Evolutionary conservation across 2,797 vertebrate genomes (phyloP).

Genomic region (Orientallactaga sibirica): DNA sequence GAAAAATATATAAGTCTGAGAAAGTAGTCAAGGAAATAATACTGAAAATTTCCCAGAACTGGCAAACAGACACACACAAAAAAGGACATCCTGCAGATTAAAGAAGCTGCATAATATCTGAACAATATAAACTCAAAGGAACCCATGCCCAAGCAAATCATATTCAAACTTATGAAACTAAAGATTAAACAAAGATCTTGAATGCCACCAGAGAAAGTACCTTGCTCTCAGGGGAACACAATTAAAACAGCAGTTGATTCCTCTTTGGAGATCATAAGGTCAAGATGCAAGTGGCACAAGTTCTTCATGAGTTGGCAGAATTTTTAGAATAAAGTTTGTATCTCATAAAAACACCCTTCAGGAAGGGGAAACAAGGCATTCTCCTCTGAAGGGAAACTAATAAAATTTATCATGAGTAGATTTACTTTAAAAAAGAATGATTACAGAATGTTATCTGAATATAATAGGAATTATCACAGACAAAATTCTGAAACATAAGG

Average conservation of each 20-base stretch:
- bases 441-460: background rate
- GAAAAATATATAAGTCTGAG: too few relatives aligned
- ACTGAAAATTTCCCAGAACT: too few relatives aligned
- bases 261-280: background rate
- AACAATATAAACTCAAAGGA: background rate
- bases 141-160: background rate
- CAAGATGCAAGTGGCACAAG: background rate
- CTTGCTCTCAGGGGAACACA: background rate
- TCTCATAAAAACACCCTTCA: background rate
- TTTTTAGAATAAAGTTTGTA: background rate
- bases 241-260: background rate
- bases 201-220: background rate
- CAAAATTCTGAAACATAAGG: background rate
- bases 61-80: background rate
- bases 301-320: background rate
- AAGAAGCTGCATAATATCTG: background rate
- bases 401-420: background rate
- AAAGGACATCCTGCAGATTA: background rate
- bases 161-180: background rate
- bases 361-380: background rate
- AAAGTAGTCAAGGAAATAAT: too few relatives aligned
- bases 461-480: background rate
- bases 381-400: background rate
- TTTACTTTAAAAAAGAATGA: background rate
- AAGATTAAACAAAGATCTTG: background rate